phyloP scores from a whole-genome alignment of 2,888 invertebrate species.

The Hybos culiciformis region DNA sequence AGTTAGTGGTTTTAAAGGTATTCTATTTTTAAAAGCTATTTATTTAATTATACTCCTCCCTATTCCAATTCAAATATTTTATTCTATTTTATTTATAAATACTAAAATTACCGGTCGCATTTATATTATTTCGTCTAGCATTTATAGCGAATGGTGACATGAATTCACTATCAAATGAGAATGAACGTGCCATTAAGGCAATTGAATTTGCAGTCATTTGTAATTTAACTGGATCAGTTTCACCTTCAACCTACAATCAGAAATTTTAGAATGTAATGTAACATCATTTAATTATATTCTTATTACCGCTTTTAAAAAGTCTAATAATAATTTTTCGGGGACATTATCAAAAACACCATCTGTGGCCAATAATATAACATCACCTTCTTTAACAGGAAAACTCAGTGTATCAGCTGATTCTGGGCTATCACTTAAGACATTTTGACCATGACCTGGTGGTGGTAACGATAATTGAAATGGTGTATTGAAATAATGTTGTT shows the following conservation, averaged over 20 bases:
- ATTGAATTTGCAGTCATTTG: conserved; percentile 89
- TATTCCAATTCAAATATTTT: not conserved
- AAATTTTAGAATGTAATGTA: not conserved
- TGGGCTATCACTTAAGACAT: conserved; percentile 85
- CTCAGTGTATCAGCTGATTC: conserved; percentile 81
- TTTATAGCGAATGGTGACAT: conserved; percentile 92
- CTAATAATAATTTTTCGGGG: conserved; percentile 77
- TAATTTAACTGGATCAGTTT: conserved; percentile 57
- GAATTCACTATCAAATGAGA: conserved; percentile 88
- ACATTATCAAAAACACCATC: conserved; percentile 99
- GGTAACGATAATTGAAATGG: conserved; percentile 93
- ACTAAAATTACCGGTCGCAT: conserved; percentile 61
- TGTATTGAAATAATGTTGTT: conserved; percentile 98
- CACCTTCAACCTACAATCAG: conserved; percentile 44
- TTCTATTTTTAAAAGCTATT: not conserved
- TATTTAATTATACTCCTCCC: conserved; percentile 2
- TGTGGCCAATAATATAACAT: conserved; percentile 88
- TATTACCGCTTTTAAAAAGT: conserved; percentile 60
- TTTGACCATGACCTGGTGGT: conserved; percentile 75
- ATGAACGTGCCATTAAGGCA: conserved; percentile 86
- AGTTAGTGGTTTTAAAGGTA: too few relatives aligned
- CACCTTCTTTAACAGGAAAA: conserved; percentile 78
- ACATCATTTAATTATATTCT: too few relatives aligned
- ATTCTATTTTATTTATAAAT: not conserved
- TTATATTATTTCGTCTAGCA: conserved; percentile 85